Evolutionary conservation across 2,888 invertebrate genomes (phyloP).

Genomic region (Plebejus anna): DNA sequence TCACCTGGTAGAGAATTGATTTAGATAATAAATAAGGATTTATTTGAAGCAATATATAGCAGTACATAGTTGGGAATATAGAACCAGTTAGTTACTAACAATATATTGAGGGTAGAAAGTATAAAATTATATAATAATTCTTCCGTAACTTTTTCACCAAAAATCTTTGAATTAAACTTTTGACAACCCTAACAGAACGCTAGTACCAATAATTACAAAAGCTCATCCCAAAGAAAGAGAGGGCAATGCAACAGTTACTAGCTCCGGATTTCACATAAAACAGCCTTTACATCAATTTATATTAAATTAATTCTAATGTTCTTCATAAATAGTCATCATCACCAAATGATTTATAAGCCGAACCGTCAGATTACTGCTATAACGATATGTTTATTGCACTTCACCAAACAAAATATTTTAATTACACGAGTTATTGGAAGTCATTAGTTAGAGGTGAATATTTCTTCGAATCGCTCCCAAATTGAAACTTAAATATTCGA

Average conservation of each 20-base stretch:
- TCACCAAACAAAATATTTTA: conserved; percentile 19
- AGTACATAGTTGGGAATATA: background rate
- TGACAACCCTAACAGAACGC: conserved; percentile 51
- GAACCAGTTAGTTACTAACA: background rate
- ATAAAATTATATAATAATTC: background rate
- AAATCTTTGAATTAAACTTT: background rate
- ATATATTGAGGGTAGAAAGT: background rate
- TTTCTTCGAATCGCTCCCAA: background rate
- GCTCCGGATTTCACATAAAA: conserved; percentile 41
- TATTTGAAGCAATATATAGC: no score
- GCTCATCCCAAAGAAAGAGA: conserved; percentile 65
- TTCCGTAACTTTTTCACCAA: background rate
- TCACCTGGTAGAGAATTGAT: background rate
- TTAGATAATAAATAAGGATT: background rate
- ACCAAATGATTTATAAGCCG: background rate
- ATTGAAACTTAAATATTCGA: background rate
- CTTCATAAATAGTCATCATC: conserved; percentile 12
- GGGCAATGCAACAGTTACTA: conserved; percentile 59
- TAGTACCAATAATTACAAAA: conserved; percentile 64
- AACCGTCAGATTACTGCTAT: background rate
- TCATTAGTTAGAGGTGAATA: conserved; percentile 13
- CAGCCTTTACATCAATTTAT: background rate
- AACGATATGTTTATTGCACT: conserved; percentile 17
- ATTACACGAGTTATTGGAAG: conserved; percentile 18
- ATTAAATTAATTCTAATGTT: background rate